Evolutionary conservation across 2,113 vertebrate genomes (phyloP).

Genomic region (Columbina picui): DNA sequence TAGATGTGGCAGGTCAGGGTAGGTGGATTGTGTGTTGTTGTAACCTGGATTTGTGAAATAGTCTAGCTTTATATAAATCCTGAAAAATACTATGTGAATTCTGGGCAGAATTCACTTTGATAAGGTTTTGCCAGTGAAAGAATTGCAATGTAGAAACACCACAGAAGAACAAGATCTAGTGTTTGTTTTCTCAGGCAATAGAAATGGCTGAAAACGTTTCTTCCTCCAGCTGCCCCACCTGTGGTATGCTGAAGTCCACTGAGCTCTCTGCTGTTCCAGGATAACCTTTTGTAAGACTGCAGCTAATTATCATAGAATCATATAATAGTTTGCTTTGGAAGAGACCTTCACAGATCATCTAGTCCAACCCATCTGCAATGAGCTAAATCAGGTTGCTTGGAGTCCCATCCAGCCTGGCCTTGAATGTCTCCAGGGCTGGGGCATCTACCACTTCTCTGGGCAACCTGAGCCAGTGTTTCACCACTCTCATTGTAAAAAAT

Average conservation of each 20-base stretch:
- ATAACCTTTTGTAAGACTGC: not conserved
- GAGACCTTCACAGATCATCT: no score
- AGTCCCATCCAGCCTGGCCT: no score
- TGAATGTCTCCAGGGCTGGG: no score
- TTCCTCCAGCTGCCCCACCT: not conserved
- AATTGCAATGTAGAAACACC: not conserved
- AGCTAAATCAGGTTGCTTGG: no score
- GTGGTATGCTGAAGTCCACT: not conserved
- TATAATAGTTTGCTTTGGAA: no score
- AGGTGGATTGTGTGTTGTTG: not conserved
- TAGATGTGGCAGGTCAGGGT: not conserved
- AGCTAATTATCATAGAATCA: not conserved
- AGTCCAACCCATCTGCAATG: no score
- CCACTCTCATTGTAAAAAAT: no score
- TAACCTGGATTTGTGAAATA: not conserved
- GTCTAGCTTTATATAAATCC: not conserved
- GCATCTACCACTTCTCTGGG: no score
- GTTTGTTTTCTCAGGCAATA: not conserved
- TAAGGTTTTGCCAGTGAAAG: not conserved
- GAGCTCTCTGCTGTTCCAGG: not conserved
- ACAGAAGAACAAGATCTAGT: not conserved
- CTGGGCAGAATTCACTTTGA: not conserved
- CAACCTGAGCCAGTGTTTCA: no score
- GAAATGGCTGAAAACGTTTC: not conserved
- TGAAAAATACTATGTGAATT: not conserved